Evolutionary conservation across 2,113 vertebrate genomes (phyloP), one percentile per base, ranked within the genome.

Genomic region (Hippocampus comes): DNA sequence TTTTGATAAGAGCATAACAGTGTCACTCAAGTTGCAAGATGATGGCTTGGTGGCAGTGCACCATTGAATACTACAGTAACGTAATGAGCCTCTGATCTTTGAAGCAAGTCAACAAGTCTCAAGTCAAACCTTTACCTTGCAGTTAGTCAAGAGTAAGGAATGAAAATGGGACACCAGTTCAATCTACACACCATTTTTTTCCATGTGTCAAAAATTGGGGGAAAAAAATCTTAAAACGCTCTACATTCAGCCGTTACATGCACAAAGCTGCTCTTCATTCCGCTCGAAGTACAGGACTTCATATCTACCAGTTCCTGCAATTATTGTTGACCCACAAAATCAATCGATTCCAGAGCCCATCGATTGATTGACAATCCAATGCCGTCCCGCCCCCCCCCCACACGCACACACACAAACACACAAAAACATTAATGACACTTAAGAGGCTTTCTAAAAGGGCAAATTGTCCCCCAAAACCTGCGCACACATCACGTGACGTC

Each of bases 1-100:
- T 34, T 61, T 60, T 60, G 25, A 60, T 60, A 30, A 56, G n/a
- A 56, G 57, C 57, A 60, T 60, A 25, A 60, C 57, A 15, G 56
- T n/a, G 9, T n/a, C 20, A n/a, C 21, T 56, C 21, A 56, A 23
- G 53, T 23, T 23, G 53, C n/a, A n/a, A 10, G 21, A 56, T 6
- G 48, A 51, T 51, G 48, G 48, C 17, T 51, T 51, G 48, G 15
- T 51, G 15, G 15, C 48, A 51, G 48, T 17, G 48, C 48, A 51
- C 17, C 5, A 17, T 51, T 5, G 17, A 51, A 51, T 20, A 51
- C 48, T 51, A 51, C 48, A 18, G 17, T 51, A 51, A 20, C 34
- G 6, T 38, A 5, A 5, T 20, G 10, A 23, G 10, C 18, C 7
- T 10, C 21, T 55, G 21, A 5, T 56, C 21, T 56, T 10, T 56